phyloP scores from a whole-genome alignment of 2,888 invertebrate species.

The Cheilosia impressa region DNA sequence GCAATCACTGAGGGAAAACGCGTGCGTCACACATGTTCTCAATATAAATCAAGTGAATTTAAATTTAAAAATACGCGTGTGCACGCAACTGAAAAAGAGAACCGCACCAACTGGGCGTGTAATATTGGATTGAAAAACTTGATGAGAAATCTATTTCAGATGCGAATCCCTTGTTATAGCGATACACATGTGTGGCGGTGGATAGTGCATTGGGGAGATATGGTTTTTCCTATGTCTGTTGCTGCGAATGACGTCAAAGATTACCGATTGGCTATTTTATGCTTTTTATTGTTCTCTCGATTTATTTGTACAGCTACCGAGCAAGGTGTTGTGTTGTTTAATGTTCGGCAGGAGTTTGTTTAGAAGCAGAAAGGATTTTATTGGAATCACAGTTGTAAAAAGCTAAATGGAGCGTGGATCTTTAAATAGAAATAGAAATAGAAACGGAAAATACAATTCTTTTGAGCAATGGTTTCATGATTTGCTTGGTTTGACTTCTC shows the following conservation, averaged over 20 bases:
- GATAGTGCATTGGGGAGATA: constrained; percentile 35
- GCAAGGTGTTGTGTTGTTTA: background rate
- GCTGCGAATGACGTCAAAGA: constrained; percentile 67
- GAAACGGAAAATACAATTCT: background rate
- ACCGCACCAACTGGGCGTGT: constrained; percentile 47
- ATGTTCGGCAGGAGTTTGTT: constrained; percentile 26
- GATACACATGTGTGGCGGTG: background rate
- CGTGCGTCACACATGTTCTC: constrained; percentile 67
- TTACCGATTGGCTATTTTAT: constrained; percentile 63
- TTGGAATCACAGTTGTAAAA: background rate
- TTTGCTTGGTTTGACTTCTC: background rate
- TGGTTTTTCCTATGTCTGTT: constrained; percentile 12
- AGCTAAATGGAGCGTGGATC: background rate
- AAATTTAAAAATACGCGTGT: constrained; percentile 48
- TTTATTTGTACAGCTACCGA: background rate
- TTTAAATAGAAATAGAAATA: constrained; percentile 10
- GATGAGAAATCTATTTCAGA: constrained; percentile 52
- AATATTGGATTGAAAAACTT: constrained; percentile 25
- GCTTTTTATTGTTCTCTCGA: constrained; percentile 33
- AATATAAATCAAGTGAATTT: constrained; percentile 59
- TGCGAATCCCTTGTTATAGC: constrained; percentile 8
- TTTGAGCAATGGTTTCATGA: background rate
- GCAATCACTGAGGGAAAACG: constrained; percentile 42
- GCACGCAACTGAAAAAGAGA: constrained; percentile 49
- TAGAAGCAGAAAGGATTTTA: constrained; percentile 8